Evolutionary conservation across 2,888 invertebrate genomes (phyloP), one percentile per base, ranked within the genome.

Genomic region (Tenthredo livida): DNA sequence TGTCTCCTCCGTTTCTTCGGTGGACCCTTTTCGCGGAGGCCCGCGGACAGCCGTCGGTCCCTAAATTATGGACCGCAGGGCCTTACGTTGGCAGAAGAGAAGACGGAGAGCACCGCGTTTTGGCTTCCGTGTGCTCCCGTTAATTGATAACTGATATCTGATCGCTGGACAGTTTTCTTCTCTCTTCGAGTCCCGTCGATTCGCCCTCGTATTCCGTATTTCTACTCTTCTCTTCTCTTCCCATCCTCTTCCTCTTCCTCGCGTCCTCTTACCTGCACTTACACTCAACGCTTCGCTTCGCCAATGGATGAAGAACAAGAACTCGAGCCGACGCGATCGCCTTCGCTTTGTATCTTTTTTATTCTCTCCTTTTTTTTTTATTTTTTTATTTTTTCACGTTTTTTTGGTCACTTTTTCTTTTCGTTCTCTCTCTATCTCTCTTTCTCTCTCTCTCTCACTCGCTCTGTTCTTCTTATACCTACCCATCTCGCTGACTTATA

Each of bases 131-230:
- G 87, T 88, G 88, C 89, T 88, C 89, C 89, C 89, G 90, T 92
- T 92, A 92, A 92, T 91, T 92, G 92, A 92, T 92, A 92, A 92
- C 89, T 86, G 91, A 91, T 92, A 92, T 92, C 92, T 90, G 85
- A 91, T 92, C 91, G 90, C 70, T 40, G 70, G 83, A 85, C 82
- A 67, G 85, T 85, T 85, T 80, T 61, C 86, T 78, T 58, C 85
- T 80, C 86, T 84, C 67, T 21, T 29, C 70, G 40, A 47, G 47
- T 9, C 17, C 75, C 47, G n/a, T n/a, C n/a, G 84, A 72, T 54
- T 47, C n/a, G 58, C 33, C 33, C 58, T 40, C 61, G 54, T 40
- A 70, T 15, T 47, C 47, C 47, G 47, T 70, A 47, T 25, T 75
- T 47, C 54, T 72, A n/a, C 54, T 70, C 50, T 85, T 85, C 25